These are phyloP conservation scores for Lanistes nyassanus DNA, from an alignment of 1,140 invertebrate species.

Conservation along the genomic window DNA sequence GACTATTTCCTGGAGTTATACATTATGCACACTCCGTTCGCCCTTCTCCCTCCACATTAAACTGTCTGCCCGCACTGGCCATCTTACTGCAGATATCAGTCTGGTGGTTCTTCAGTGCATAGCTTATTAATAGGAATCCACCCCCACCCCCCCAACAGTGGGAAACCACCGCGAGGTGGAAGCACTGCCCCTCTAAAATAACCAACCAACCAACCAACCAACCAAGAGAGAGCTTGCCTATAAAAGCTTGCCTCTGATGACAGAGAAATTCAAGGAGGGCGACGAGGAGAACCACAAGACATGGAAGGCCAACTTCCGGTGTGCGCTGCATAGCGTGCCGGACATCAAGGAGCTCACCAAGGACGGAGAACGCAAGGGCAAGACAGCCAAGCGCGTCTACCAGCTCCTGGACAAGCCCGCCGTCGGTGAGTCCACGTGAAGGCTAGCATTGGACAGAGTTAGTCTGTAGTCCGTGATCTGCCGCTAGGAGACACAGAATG, in stretches of 20 bases:
- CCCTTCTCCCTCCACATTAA: too few species aligned
- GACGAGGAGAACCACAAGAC: slow-evolving; percentile 43
- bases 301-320: slow-evolving; percentile 63
- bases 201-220: too few species aligned
- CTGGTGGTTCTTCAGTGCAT: too few species aligned
- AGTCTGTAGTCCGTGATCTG: background rate
- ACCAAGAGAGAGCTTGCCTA: too few species aligned
- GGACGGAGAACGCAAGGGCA: slow-evolving; percentile 40
- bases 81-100: too few species aligned
- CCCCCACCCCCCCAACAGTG: too few species aligned
- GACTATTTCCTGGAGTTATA: too few species aligned
- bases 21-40: too few species aligned
- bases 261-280: slow-evolving; percentile 31
- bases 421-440: background rate
- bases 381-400: slow-evolving; percentile 53
- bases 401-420: slow-evolving; percentile 34
- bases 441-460: background rate
- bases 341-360: slow-evolving; percentile 45
- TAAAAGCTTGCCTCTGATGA: background rate
- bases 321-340: slow-evolving; percentile 58
- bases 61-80: too few species aligned
- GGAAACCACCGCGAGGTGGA: too few species aligned
- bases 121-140: too few species aligned
- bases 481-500: background rate
- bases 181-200: too few species aligned